Conservation (phyloP, 2,888 invertebrate genomes). For the Eilema griseolum region DNA sequence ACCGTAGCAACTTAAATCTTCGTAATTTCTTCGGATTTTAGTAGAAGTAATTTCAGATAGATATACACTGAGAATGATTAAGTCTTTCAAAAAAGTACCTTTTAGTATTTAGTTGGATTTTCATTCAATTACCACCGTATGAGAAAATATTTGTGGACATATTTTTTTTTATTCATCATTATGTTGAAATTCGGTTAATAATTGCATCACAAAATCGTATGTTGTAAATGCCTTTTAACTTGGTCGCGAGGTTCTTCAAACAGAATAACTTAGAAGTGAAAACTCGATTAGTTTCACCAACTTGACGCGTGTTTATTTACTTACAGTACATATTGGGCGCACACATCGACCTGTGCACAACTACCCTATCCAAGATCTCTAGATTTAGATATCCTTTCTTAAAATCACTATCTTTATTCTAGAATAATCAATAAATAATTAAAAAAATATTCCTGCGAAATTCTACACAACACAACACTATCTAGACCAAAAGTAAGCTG, state of each 20-base stretch:
- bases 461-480: no score
- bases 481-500: no score
- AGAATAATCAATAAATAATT: no score
- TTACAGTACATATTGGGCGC: slow-evolving; percentile 6
- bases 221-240: slow-evolving; percentile 60
- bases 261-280: slow-evolving; percentile 79
- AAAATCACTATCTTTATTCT: not conserved
- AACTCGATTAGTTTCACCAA: slow-evolving; percentile 78
- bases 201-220: slow-evolving; percentile 17
- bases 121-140: not conserved
- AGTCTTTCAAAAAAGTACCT: no score
- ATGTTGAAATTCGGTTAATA: not conserved
- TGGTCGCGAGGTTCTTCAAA: slow-evolving; percentile 65
- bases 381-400: not conserved
- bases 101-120: not conserved
- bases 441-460: no score
- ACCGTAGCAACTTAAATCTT: not conserved
- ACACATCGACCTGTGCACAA: not conserved
- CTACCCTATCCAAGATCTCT: not conserved
- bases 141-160: not conserved
- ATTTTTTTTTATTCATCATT: no score
- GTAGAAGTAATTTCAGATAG: not conserved
- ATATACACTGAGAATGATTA: not conserved
- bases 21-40: not conserved
- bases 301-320: slow-evolving; percentile 54